Evolutionary conservation across 92 coral and sea anemone species (phyloP), one percentile per base, ranked within the genome.

Genomic region (Metridium senile): DNA sequence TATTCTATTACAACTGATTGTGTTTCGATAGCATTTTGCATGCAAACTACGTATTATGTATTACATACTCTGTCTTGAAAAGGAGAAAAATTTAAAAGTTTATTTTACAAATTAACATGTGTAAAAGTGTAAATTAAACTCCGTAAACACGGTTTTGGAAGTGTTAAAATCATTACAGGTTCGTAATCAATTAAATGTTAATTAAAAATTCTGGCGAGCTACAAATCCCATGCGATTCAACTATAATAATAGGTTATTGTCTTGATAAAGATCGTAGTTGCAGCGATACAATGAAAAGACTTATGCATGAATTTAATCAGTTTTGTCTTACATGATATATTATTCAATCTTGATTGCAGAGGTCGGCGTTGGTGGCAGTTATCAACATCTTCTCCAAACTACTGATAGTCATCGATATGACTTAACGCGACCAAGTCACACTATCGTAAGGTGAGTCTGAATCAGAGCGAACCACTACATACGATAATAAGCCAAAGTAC

Each of bases 241-340:
- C 28, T 56, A 46, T 9, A 25, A 68, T 57, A 57, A 73, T 57
- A 19, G 54, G 9, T 29, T 45, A 70, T 58, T 26, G 51, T 73
- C 32, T 33, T 57, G 16, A 58, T 53, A 19, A 57, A 58, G 52
- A 58, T 35, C 68, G 32, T 23, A 22, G 66, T 73, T 58, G 16
- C 78, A 11, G 16, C 30, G 34, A 23, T 25, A 73, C 78, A 73
- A 73, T 57, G 58, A 26, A 21, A 17, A 63, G 34, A 57, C 54
- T 27, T 73, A 57, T 73, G 56, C 34, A 73, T 73, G 68, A 25
- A 73, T 73, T 73, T 73, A 73, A 73, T 57, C 22, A 62, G 20
- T 31, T 28, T 57, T 73, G 61, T 58, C 64, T 58, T 31, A 52
- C 30, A 22, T 62, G 22, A 9, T 33, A 17, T 20, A 22, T 32